These are phyloP conservation scores for Drosophila ercepeae DNA, from an alignment of 1,140 invertebrate genomes.

Conservation along the genomic window DNA sequence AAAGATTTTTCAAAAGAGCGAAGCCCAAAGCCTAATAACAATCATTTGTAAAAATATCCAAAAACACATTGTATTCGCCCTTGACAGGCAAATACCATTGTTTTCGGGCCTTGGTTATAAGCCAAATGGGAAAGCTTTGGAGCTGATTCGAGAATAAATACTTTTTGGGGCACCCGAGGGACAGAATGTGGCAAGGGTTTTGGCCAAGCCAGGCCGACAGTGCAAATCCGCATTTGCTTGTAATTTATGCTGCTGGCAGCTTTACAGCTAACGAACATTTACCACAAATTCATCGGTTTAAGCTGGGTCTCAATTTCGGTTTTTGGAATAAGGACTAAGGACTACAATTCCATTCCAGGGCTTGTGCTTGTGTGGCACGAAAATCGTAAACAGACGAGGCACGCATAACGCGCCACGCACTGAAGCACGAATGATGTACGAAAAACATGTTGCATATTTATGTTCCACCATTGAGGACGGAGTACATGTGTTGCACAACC, in stretches of 20 bases:
- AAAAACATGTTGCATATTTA: conserved; percentile 70
- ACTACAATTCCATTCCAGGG: conserved; percentile 7
- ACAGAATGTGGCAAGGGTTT: conserved; percentile 15
- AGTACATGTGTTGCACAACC: not conserved
- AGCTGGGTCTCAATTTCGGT: conserved; percentile 10
- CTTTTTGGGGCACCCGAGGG: conserved; percentile 6
- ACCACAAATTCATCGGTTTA: conserved; percentile 19
- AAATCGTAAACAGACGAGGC: conserved; percentile 44
- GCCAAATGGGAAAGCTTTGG: conserved; percentile 39
- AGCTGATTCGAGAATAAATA: conserved; percentile 41
- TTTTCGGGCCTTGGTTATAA: conserved; percentile 34
- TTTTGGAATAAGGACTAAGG: conserved; percentile 3
- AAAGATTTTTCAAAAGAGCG: not conserved
- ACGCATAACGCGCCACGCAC: conserved; percentile 28
- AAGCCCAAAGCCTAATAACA: conserved; percentile 18
- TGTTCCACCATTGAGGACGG: conserved; percentile 3
- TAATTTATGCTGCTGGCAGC: conserved; percentile 61
- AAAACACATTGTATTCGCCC: conserved; percentile 5
- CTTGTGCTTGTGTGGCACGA: conserved; percentile 3
- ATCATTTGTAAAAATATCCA: conserved; percentile 10
- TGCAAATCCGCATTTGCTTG: conserved; percentile 46
- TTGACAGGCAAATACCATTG: conserved; percentile 30
- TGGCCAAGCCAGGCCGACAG: conserved; percentile 23
- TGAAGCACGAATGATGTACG: conserved; percentile 43
- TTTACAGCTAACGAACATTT: conserved; percentile 30